Base-by-base conservation (phyloP, 2,113 vertebrate species). In the Setophaga petechia region DNA sequence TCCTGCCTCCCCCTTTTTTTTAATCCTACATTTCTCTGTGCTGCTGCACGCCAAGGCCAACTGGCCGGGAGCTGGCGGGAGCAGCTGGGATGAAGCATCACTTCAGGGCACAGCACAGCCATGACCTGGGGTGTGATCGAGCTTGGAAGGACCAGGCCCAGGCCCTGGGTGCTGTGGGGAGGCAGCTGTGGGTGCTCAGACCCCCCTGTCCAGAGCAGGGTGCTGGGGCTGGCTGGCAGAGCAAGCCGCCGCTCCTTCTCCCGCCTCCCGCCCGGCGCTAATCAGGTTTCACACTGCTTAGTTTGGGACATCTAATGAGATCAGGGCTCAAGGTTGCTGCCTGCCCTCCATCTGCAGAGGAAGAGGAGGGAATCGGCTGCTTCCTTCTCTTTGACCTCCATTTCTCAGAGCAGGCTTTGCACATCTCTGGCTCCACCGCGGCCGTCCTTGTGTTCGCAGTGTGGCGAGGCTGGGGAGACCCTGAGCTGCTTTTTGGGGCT, bases 221-320 rank as follows among this genome's bases (percentile, higher is more conserved):
- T 23, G 57, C 31, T 19, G 74, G 51, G 28, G 59, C 44, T 49
- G 84, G 27, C 80, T 77, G 77, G 44, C 9, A 10, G 55, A 47
- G 5, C 23, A 2, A 37, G 62, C 75, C 35, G 84, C 73, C 2
- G 7, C 33, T 54, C 14, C 76, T 59, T 63, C 0, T 0, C 62
- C 68, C 2, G 9, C 93, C 81, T 93, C 82, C 89, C 0, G 3
- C 66, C 12, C 1, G 28, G 58, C 2, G 5, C 43, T 96, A 95
- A 95, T 93, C 87, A 68, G 93, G 93, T 95, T 95, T 87, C 78
- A 71, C 82, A n/a, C 85, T 93, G 93, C 93, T 88, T 91, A 86
- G 87, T 92, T 96, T 91, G 87, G 93, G 94, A 94, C 87, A 94
- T 55, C 95, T 96, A 90, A 97, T 95, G 95, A 83, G 95, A 89